Evolutionary conservation across 2,888 invertebrate species (phyloP), one percentile per base, ranked within the genome.

Genomic region (Lordiphosa andalusiaca): DNA sequence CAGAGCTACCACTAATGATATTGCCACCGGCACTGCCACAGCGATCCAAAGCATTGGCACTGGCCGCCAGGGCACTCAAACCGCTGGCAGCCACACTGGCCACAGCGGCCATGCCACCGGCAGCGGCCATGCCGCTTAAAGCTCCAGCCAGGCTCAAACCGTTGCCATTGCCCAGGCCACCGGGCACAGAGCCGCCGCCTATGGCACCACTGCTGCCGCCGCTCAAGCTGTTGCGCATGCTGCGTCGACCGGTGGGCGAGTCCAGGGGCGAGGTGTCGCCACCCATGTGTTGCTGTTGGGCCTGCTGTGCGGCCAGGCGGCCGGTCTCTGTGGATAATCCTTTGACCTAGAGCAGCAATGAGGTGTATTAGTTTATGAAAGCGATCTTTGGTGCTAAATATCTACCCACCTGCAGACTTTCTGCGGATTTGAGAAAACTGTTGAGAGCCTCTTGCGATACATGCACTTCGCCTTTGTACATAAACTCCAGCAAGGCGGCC

Each of bases 391-490:
- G 9, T 30, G 7, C 7, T 0, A 10, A 2, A 4, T 0, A 2
- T 9, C 12, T 3, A 74, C 81, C 74, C 84, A 95, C 95, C 93
- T 96, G 96, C 86, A 96, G 92, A 90, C 95, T 95, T 91, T 96
- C 96, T 54, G 96, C 96, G 74, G 96, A 96, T 90, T 96, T 96
- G 70, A 96, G 93, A 89, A 96, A 96, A 90, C 96, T 95, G 87
- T 95, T 95, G 78, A 96, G 93, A 72, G 95, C 95, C 90, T 96
- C 96, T 91, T 96, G 96, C 83, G 96, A 96, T 86, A 96, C 96
- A 89, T 96, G 96, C 80, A 96, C 96, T 90, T 96, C 96, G 60
- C 96, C 96, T 89, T 96, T 96, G 91, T 96, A 96, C 96, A 96
- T 96, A 90, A 96, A 96, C 90, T 96, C 96, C 73, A 96, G 92